Percentiles rank a stretch among this genome's conserved stretches.
Conservation (phyloP, 2,113 vertebrate genomes). For the Lutjanus erythropterus region DNA sequence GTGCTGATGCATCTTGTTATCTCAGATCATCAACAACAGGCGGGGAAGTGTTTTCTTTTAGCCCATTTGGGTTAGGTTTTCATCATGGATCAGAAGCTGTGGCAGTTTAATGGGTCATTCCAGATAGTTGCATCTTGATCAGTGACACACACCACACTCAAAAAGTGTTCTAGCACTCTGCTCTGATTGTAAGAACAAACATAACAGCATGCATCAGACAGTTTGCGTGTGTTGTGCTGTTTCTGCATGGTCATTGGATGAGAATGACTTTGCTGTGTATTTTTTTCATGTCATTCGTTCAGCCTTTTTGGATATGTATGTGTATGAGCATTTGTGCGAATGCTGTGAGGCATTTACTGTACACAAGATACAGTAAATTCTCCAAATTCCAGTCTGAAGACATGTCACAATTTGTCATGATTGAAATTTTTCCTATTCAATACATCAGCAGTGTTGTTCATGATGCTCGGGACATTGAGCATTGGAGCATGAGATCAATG, state of each 20-base stretch:
- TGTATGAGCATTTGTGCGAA: constrained; percentile 69
- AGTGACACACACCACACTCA: constrained; percentile 39
- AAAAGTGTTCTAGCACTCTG: constrained; percentile 40
- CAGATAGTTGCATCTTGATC: constrained; percentile 77
- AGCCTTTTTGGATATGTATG: constrained; percentile 57
- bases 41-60: constrained; percentile 36
- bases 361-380: constrained; percentile 79
- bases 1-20: constrained; percentile 84
- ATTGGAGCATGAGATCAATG: constrained; percentile 58
- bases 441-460: constrained; percentile 39
- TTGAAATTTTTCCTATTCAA: constrained; percentile 42
- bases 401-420: constrained; percentile 44
- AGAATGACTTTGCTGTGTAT: constrained; percentile 78
- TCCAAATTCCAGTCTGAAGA: constrained; percentile 67
- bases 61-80: constrained; percentile 31
- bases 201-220: constrained; percentile 80
- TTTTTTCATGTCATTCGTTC: constrained; percentile 67
- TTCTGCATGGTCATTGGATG: constrained; percentile 80
- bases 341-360: constrained; percentile 78
- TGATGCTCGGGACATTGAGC: constrained; percentile 43
- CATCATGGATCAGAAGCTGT: constrained; percentile 46
- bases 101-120: constrained; percentile 60
- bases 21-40: constrained; percentile 67
- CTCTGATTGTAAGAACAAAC: constrained; percentile 36
- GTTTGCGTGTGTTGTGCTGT: constrained; percentile 73